Base-by-base conservation (phyloP, 2,888 invertebrate genomes). In the Himalopsyche anomala region DNA sequence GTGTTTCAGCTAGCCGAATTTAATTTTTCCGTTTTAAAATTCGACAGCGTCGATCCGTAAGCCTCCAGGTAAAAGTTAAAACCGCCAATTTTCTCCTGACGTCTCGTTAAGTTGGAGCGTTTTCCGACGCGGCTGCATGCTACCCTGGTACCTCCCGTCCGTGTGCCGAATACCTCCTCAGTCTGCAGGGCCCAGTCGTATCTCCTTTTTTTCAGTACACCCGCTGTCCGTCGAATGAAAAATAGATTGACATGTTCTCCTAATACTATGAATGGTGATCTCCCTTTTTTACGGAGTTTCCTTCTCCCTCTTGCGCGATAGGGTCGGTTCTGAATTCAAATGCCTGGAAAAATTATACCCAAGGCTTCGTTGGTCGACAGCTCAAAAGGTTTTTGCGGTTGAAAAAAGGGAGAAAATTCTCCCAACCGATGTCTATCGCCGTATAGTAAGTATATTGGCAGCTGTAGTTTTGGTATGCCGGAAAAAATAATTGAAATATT, bases 191-290 rank as follows among this genome's bases (percentile, higher is more conserved):
- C 62, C 5, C 19, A 19, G n/a, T 40, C 28, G 45, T 81, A 51
- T 62, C 69, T 85, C 45, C 38, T 19, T 84, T 74, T 55, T 81
- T 81, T 36, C 74, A 85, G 62, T 85, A 42, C 55, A 42, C 80
- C 40, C 80, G 83, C 85, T 69, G 82, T 69, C 85, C 83, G 83
- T 62, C 82, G 80, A 84, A 86, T 81, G 86, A 69, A 86, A 87
- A 86, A 87, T 87, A 84, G 86, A 84, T 87, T 87, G 87, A 87
- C 87, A 80, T 62, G 83, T 86, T 85, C 87, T 85, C 85, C 82
- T 87, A 85, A 87, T 85, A 87, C 86, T 80, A 62, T 79, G 85
- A 84, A 82, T 83, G 81, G 84, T 74, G 69, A 45, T 85, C 81
- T 85, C 82, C 81, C 85, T 80, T 11, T n/a, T 17, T 83, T 69